Base-by-base conservation (phyloP, 2,888 invertebrate species). In the Leuctra nigra region DNA sequence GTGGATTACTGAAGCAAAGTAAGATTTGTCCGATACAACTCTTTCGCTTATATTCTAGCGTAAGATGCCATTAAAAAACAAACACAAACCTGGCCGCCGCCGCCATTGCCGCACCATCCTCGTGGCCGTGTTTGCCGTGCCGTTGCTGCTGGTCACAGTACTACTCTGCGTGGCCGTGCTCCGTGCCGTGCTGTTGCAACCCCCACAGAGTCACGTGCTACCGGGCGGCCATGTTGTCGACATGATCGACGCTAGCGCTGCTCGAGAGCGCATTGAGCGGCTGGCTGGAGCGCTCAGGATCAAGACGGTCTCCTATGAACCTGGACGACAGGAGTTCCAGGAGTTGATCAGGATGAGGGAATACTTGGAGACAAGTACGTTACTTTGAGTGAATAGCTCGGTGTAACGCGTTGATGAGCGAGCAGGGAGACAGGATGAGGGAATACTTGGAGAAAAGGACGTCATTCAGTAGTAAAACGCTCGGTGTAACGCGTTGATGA, bases 271-370 rank as follows among this genome's bases (percentile, higher is more conserved):
- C 55, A 62, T 63, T 7, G 59, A 63, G 50, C 56, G 66, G 48
- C 62, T 68, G 25, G 62, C 64, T n/a, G 61, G 65, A 46, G 66
- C 67, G 14, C 47, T 68, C 24, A 61, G 61, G 55, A 64, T 66
- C 53, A 58, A 64, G 55, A 67, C 68, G 11, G 60, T 68, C 11
- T 66, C 66, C 6, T 64, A 61, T 55, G 62, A 52, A 39, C 35
- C 53, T 6, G 64, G 62, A 36, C 56, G 61, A 20, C 66, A 66
- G 55, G 65, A 67, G 24, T 62, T 60, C 33, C 58, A 63, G 44
- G 66, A 63, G 22, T 55, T 67, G 7, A 41, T 61, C 9, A 57
- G 61, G 55, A 62, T 67, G 35, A 62, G 64, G 54, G 55, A 62
- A 18, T 66, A 62, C 59, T 55, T 68, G 20, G 59, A 61, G 35